Conservation (phyloP, 2,888 invertebrate species). For the Atrina japonica region DNA sequence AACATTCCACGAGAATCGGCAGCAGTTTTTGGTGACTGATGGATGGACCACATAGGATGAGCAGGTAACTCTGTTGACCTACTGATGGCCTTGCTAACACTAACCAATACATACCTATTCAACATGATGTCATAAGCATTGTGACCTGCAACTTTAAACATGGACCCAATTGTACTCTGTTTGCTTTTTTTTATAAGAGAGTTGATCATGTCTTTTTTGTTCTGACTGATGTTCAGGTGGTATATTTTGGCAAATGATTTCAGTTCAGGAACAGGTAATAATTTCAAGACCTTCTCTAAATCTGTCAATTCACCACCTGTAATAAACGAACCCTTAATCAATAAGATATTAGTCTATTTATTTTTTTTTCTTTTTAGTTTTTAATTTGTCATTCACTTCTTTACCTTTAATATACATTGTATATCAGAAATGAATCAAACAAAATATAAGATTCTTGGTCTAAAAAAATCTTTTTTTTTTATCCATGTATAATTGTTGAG, state of each 20-base stretch:
- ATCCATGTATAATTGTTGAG: too few relatives aligned
- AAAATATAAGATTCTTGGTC: too few relatives aligned
- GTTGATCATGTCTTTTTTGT: constrained; percentile 68
- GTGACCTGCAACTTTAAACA: constrained; percentile 64
- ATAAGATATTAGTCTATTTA: neutral
- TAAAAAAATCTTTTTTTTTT: too few relatives aligned
- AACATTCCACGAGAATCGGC: too few relatives aligned
- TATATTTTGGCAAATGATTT: constrained; percentile 79
- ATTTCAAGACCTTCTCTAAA: constrained; percentile 73
- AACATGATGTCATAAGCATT: constrained; percentile 54
- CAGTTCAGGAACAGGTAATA: constrained; percentile 78
- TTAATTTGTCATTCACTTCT: too few relatives aligned
- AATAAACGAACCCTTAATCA: neutral
- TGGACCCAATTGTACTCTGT: constrained; percentile 70
- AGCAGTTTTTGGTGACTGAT: too few relatives aligned
- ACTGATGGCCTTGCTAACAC: too few relatives aligned
- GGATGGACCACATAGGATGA: too few relatives aligned
- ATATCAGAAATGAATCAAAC: too few relatives aligned
- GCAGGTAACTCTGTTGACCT: too few relatives aligned
- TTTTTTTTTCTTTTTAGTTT: too few relatives aligned
- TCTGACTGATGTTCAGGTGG: constrained; percentile 64
- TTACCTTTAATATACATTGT: too few relatives aligned
- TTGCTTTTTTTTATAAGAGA: constrained; percentile 78
- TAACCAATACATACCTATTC: constrained; percentile 52
- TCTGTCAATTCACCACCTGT: constrained; percentile 65